phyloP scores from a whole-genome alignment of 1,140 invertebrate genomes.

The Brevipalpus yothersi region DNA sequence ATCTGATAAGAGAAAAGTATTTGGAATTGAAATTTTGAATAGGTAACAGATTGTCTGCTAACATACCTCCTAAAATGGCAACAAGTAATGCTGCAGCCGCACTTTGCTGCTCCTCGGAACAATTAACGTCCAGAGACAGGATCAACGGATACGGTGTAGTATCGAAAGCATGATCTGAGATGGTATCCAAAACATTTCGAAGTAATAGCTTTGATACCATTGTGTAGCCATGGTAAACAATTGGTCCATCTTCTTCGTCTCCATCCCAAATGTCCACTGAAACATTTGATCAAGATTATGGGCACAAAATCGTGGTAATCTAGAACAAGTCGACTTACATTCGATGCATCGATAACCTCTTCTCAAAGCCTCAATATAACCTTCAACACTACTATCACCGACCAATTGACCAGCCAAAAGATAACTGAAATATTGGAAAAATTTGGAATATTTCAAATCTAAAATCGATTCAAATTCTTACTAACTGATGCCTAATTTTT shows the following conservation, averaged over 20 bases:
- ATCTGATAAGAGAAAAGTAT: not conserved
- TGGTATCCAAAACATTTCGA: constrained; percentile 27
- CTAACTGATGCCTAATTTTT: not conserved
- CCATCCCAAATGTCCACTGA: constrained; percentile 36
- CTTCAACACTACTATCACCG: constrained; percentile 30
- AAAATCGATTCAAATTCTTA: not conserved
- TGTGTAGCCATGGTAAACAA: constrained; percentile 31
- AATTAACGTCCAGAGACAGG: constrained; percentile 87
- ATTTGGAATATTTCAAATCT: not conserved
- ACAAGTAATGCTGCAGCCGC: constrained; percentile 44
- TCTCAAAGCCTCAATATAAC: constrained; percentile 24
- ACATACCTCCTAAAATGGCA: constrained; percentile 12
- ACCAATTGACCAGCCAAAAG: constrained; percentile 23
- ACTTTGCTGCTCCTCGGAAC: constrained; percentile 66
- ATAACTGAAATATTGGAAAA: not conserved
- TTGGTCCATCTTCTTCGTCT: constrained; percentile 24
- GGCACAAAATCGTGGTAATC: not conserved
- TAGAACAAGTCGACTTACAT: constrained; percentile 17
- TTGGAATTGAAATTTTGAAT: not conserved
- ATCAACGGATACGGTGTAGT: constrained; percentile 51
- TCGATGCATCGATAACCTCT: constrained; percentile 26
- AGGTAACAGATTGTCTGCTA: constrained; percentile 12
- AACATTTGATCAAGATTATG: not conserved
- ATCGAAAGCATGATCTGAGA: constrained; percentile 30
- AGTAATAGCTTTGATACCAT: constrained; percentile 30